These are phyloP conservation scores for Cygnus atratus DNA, from an alignment of 2,113 vertebrate species.

Conservation along the genomic window DNA sequence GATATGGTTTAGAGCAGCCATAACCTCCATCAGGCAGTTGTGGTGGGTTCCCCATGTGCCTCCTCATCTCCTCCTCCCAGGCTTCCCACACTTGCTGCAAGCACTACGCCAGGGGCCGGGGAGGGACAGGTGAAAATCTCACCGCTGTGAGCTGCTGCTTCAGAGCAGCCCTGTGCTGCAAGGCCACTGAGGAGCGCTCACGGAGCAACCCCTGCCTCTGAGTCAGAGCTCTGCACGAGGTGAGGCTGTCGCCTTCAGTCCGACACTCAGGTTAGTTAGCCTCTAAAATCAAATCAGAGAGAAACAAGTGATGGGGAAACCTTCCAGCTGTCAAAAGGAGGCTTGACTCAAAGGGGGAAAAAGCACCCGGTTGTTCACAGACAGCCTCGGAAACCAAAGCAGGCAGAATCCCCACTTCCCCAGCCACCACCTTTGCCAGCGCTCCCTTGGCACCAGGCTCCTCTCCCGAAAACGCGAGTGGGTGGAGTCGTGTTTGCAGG, in stretches of 20 bases:
- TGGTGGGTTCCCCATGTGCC: fast-evolving
- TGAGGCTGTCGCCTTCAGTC: neutral
- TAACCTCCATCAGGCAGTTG: fast-evolving
- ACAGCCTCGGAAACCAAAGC: constrained; percentile 24
- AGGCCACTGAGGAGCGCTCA: neutral
- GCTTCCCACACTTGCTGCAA: neutral
- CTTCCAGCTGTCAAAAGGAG: neutral
- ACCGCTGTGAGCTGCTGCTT: neutral
- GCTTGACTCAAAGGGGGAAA: constrained; percentile 42
- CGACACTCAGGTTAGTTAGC: neutral
- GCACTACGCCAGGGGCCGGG: fast-evolving
- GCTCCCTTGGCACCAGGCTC: neutral
- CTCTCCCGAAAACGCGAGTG: constrained; percentile 11
- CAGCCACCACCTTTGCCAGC: neutral
- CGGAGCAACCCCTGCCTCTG: neutral
- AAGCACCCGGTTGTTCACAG: neutral
- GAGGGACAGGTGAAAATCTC: neutral
- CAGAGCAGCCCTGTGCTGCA: neutral
- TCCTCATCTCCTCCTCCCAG: neutral
- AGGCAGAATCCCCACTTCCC: constrained; percentile 9
- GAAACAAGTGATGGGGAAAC: constrained; percentile 17
- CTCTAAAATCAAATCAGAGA: constrained; percentile 31
- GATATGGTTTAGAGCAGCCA: neutral
- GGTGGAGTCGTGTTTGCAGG: constrained; percentile 39
- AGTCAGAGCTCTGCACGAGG: neutral